Conservation (phyloP, 2,888 invertebrate genomes). For the Sinotaia quadrata region DNA sequence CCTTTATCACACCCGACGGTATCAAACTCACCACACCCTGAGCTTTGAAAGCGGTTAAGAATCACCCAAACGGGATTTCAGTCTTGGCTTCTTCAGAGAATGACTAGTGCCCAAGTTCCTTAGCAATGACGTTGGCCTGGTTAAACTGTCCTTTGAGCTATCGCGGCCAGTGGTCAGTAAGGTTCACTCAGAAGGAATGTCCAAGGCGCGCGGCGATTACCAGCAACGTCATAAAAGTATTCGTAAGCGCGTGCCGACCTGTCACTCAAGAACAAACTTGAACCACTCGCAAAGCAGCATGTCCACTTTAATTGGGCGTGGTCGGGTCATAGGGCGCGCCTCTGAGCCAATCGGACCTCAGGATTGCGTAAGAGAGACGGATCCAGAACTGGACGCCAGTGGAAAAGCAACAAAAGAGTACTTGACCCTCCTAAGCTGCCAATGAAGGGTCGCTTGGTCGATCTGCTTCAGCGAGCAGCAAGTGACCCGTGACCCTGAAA, state of each 20-base stretch:
- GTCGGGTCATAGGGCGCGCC: constrained; percentile 9
- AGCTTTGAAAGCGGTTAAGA: no score
- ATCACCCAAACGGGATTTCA: no score
- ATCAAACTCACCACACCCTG: no score
- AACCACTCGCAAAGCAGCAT: background rate
- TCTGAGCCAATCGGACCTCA: constrained; percentile 16
- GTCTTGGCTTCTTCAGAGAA: no score
- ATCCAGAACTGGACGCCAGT: background rate
- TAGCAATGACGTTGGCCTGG: no score
- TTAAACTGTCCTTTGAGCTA: background rate
- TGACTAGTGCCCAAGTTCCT: no score
- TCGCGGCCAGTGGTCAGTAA: background rate
- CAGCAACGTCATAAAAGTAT: no score
- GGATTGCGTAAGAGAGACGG: constrained; percentile 16
- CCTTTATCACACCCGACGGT: no score
- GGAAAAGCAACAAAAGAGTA: background rate
- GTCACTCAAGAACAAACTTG: background rate
- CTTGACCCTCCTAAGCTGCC: background rate
- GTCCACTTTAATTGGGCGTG: constrained; percentile 3
- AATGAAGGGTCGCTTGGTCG: background rate
- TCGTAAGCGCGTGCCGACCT: background rate
- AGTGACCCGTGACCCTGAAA: no score
- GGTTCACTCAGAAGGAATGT: background rate
- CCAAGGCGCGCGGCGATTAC: background rate
- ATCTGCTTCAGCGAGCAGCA: no score